Percentiles rank a stretch among this genome's conserved stretches.
Conservation (phyloP, 2,797 vertebrate genomes). For the Bradypodion pumilum region DNA sequence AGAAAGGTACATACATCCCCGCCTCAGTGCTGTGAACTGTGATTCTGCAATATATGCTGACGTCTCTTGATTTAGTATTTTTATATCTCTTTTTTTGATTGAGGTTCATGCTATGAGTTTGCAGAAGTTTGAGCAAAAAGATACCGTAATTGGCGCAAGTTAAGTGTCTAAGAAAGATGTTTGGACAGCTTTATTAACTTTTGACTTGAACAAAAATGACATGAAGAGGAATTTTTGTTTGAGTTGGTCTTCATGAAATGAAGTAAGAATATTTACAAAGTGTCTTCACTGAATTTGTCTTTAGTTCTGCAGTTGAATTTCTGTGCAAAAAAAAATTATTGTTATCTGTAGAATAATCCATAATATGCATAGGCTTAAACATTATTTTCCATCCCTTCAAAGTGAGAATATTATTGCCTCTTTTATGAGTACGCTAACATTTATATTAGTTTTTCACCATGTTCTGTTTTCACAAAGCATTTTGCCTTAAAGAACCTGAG, state of each 20-base stretch:
- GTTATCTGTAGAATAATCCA: slow-evolving; percentile 1
- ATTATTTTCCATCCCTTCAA: slow-evolving; percentile 47
- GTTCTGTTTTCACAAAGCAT: slow-evolving; percentile 42
- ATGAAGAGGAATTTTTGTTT: slow-evolving; percentile 53
- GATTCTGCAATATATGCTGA: slow-evolving; percentile 72
- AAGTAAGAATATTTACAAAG: slow-evolving; percentile 57
- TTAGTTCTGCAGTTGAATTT: slow-evolving; percentile 30
- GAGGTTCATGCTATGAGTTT: slow-evolving; percentile 69
- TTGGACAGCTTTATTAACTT: slow-evolving; percentile 56
- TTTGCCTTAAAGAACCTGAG: slow-evolving; percentile 61
- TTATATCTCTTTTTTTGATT: slow-evolving; percentile 66
- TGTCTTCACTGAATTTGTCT: slow-evolving; percentile 55
- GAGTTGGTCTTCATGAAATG: slow-evolving; percentile 59
- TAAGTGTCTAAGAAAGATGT: slow-evolving; percentile 66
- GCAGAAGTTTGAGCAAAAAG: slow-evolving; percentile 68
- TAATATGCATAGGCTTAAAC: slow-evolving; percentile 26
- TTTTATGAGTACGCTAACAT: slow-evolving; percentile 63
- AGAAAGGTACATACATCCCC: slow-evolving; percentile 72
- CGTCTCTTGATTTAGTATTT: slow-evolving; percentile 67
- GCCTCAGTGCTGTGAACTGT: slow-evolving; percentile 75
- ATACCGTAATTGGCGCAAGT: slow-evolving; percentile 73
- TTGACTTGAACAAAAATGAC: slow-evolving; percentile 61
- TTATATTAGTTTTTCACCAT: slow-evolving; percentile 58
- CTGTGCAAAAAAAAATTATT: slow-evolving; percentile 37
- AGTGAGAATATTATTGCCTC: slow-evolving; percentile 49